Percentiles rank a stretch among this genome's conserved stretches.
Evolutionary conservation across 2,888 invertebrate genomes (phyloP).

Genomic region (Gerosis bhagava): DNA sequence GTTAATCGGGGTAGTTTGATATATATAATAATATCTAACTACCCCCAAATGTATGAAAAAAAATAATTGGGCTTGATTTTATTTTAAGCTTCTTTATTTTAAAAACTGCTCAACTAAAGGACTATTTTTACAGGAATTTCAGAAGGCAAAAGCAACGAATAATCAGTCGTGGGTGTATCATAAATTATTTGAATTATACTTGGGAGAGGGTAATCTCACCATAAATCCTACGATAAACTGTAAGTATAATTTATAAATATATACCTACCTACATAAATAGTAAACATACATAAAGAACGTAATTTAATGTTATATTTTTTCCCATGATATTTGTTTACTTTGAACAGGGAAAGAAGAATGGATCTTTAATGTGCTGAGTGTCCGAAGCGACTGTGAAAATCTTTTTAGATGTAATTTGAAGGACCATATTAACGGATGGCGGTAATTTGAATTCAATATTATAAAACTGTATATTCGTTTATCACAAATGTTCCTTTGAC

Average conservation of each 20-base stretch:
- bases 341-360: slow-evolving; percentile 69
- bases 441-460: slow-evolving; percentile 45
- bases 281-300: no score
- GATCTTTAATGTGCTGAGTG: slow-evolving; percentile 60
- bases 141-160: slow-evolving; percentile 69
- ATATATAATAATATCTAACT: no score
- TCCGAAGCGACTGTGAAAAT: slow-evolving; percentile 57
- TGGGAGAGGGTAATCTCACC: slow-evolving; percentile 64
- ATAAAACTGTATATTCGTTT: no score
- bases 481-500: no score
- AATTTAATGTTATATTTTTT: no score
- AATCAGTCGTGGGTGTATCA: slow-evolving; percentile 70
- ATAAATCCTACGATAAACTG: slow-evolving; percentile 66
- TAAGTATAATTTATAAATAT: no score
- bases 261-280: no score
- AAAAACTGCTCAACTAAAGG: no score
- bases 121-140: slow-evolving; percentile 60
- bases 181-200: slow-evolving; percentile 62
- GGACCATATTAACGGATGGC: slow-evolving; percentile 52
- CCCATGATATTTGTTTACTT: slow-evolving; percentile 15
- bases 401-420: slow-evolving; percentile 49
- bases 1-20: no score
- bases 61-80: no score
- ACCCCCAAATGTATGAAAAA: no score
- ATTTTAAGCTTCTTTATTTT: no score